Base-by-base conservation (phyloP, 2,888 invertebrate genomes). In the Herminia tarsipennalis region DNA sequence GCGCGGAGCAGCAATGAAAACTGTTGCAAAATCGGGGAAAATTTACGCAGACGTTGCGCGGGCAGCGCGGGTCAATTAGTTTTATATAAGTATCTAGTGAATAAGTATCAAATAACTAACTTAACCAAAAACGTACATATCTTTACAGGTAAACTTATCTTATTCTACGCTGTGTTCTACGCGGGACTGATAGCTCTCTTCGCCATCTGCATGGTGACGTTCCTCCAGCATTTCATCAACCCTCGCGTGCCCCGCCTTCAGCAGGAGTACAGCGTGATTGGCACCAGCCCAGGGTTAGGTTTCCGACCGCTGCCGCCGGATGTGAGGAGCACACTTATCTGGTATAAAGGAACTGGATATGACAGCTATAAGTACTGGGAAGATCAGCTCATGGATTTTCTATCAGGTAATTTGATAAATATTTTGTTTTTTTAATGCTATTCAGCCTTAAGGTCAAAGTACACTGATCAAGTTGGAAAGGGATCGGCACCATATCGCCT, bases 121-220 rank as follows among this genome's bases (percentile, higher is more conserved):
- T n/a, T n/a, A n/a, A n/a, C n/a, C n/a, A n/a, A n/a, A n/a, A n/a
- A n/a, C n/a, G n/a, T n/a, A n/a, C n/a, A n/a, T n/a, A n/a, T n/a
- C 9, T n/a, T 40, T 93, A 32, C 93, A 98, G 98, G 94, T 43
- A 98, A 98, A 93, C 97, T 99, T 76, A 93, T 96, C 33, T 85
- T 97, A 27, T 99, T 99, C 93, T 99, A 99, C 92, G 72, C 95
- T 51, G 93, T 98, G 72, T 99, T 99, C 92, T 99, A 98, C 83
- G 93, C 95, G 16, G 95, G 95, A 43, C 92, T 99, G 66, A 95
- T 95, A 22, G 96, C 97, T 0, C 93, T 99, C 73, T 98, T 98
- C 67, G 94, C 97, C 8, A 95, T 98, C 55, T 98, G 98, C 90
- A 95, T 98, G 93, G 96, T 95, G 92, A 96, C 96, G 36, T 99